These are phyloP conservation scores for Dreissena rostriformis DNA, from an alignment of 1,140 invertebrate genomes.

Conservation along the genomic window DNA sequence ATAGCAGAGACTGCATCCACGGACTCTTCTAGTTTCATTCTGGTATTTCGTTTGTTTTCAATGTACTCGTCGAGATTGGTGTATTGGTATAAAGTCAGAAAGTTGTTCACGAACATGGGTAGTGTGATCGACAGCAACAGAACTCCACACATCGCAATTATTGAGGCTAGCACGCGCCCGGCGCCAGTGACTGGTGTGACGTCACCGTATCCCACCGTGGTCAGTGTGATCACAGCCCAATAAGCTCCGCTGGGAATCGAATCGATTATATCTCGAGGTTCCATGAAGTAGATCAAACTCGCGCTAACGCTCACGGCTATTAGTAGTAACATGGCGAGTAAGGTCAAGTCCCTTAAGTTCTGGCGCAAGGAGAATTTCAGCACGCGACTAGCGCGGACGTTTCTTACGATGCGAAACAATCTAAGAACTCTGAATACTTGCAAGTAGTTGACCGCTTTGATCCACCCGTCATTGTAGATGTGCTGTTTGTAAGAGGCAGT, in stretches of 20 bases:
- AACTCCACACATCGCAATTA: conserved; percentile 90
- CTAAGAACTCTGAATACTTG: conserved; percentile 98
- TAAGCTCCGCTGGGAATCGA: conserved; percentile 98
- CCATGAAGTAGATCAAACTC: conserved; percentile 64
- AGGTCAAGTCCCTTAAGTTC: conserved; percentile 59
- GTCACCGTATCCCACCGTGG: conserved; percentile 99
- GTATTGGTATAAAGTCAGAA: conserved; percentile 78
- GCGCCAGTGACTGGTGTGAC: conserved; percentile 82
- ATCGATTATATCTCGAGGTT: conserved; percentile 82
- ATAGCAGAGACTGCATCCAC: too few relatives aligned
- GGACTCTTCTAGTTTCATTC: too few relatives aligned
- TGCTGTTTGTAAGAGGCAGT: conserved; percentile 32
- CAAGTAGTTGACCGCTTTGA: conserved; percentile 86
- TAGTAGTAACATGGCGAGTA: conserved; percentile 65
- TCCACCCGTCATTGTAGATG: conserved; percentile 11
- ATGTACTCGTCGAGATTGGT: too few relatives aligned
- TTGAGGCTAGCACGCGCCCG: conserved; percentile 86
- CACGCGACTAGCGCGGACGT: conserved; percentile 87
- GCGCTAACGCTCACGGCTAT: conserved; percentile 65
- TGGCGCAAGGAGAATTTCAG: conserved; percentile 89
- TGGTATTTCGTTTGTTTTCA: too few relatives aligned
- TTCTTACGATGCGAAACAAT: conserved; percentile 96
- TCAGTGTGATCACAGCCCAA: conserved; percentile 95
- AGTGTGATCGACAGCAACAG: conserved; percentile 84
- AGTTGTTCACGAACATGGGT: conserved; percentile 95